Conservation (phyloP, 2,888 invertebrate species). For the Geotrupes spiniger region DNA sequence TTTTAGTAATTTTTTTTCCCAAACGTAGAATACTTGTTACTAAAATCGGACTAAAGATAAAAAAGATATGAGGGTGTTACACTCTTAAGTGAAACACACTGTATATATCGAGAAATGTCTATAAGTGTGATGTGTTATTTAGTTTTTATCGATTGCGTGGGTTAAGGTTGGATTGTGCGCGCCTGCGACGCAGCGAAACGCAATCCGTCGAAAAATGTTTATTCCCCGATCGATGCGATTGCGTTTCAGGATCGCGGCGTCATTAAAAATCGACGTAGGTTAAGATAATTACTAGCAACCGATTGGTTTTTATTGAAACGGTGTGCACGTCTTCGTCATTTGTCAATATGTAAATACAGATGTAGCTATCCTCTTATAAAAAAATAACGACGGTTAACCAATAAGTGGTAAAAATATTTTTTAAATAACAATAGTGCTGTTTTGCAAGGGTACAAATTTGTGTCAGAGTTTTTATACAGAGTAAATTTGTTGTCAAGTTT, state of each 20-base stretch:
- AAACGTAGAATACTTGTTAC: too few relatives aligned
- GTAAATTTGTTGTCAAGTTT: slow-evolving; percentile 48
- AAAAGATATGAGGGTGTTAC: too few relatives aligned
- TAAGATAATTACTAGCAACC: background rate
- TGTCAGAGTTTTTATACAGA: slow-evolving; percentile 48
- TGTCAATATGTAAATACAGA: slow-evolving; percentile 48
- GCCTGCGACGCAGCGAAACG: too few relatives aligned
- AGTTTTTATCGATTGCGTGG: too few relatives aligned
- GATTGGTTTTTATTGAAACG: too few relatives aligned
- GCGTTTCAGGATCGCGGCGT: slow-evolving; percentile 15
- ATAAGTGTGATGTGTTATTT: too few relatives aligned
- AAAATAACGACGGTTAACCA: slow-evolving; percentile 37
- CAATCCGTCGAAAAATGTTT: too few relatives aligned
- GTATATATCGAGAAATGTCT: too few relatives aligned
- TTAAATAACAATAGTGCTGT: slow-evolving; percentile 50
- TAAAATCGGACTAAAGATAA: too few relatives aligned
- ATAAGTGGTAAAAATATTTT: slow-evolving; percentile 42
- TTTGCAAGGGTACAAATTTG: slow-evolving; percentile 51
- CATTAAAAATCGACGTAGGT: slow-evolving; percentile 17
- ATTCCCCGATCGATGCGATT: background rate
- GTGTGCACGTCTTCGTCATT: slow-evolving; percentile 35
- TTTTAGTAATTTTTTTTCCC: too few relatives aligned
- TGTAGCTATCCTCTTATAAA: slow-evolving; percentile 39
- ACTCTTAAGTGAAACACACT: too few relatives aligned
- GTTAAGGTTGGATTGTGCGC: too few relatives aligned